These are phyloP conservation scores for Amniataba percoides DNA, from an alignment of 2,797 vertebrate species.

Conservation along the genomic window DNA sequence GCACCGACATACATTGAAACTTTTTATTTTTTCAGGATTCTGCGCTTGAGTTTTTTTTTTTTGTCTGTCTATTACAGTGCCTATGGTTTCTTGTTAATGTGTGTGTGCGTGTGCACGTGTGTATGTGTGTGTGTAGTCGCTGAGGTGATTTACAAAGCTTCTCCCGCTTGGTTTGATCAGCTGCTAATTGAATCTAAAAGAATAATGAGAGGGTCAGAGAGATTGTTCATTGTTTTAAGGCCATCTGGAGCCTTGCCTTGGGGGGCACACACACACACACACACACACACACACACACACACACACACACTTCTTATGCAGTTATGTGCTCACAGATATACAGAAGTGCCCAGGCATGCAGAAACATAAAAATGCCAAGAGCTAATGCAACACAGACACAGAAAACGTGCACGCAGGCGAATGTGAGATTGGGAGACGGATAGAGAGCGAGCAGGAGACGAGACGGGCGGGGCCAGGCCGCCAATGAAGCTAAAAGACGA, in stretches of 20 bases:
- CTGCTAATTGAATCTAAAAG: constrained; percentile 71
- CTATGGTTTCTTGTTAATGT: constrained; percentile 14
- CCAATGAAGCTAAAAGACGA: constrained; percentile 4
- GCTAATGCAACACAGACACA: constrained; percentile 34
- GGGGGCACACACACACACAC: constrained; percentile 9
- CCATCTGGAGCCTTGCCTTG: constrained; percentile 67
- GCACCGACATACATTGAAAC: constrained; percentile 8
- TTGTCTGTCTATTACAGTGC: neutral
- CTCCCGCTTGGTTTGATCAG: constrained; percentile 66
- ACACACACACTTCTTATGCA: constrained; percentile 1
- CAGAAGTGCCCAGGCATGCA: constrained; percentile 42
- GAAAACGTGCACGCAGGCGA: constrained; percentile 13
- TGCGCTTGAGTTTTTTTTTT: neutral
- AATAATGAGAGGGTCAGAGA: constrained; percentile 63
- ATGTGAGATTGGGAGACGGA: constrained; percentile 27
- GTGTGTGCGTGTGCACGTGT: neutral
- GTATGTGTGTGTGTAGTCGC: neutral
- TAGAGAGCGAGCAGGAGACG: neutral
- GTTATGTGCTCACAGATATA: constrained; percentile 33
- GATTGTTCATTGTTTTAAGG: constrained; percentile 74
- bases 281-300: constrained; percentile 21
- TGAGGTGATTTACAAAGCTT: constrained; percentile 44
- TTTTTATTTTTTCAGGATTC: constrained; percentile 16
- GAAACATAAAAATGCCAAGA: constrained; percentile 51
- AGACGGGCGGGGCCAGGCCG: neutral